Evolutionary conservation across 2,113 vertebrate genomes (phyloP), one percentile per base, ranked within the genome.

Genomic region (Spea multiplicata): DNA sequence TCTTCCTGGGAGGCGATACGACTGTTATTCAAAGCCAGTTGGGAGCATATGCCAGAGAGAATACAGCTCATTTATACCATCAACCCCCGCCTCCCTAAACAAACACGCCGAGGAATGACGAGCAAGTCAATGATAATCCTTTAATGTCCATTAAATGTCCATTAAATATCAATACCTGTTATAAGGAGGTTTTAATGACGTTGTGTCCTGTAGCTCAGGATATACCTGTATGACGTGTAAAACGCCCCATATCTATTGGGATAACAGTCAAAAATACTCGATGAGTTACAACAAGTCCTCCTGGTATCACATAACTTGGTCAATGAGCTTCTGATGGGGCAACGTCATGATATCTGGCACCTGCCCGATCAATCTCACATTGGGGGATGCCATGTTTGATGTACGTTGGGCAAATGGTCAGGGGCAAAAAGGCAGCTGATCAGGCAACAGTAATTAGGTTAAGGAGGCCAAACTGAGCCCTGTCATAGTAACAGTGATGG

Each of bases 11-110:
- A 78, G n/a, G 68, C 57, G 59, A 65, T 52, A 65, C 46, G 13
- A 44, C 76, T 66, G 12, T 47, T 46, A 71, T 66, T 53, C 76
- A 71, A 52, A 50, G 68, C 57, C 76, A 65, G 76, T 50, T 45
- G 57, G 30, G 50, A 71, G 65, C 76, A 71, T 78, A 78, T 72
- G 69, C 76, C 69, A 12, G 64, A 46, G 12, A 17, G 50, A 47
- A 9, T n/a, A 46, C 44, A 17, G 65, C 52, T n/a, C 65, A 55
- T 45, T 16, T 53, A 17, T 50, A 17, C 30, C 14, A 66, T 44
- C 47, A 45, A 6, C 17, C 47, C 55, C 74, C 48, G 50, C 74
- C 74, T 75, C 52, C 74, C 64, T 66, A 66, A 45, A 66, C 64
- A n/a, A 75, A 55, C 64, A 75, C 46, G 50, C 8, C 50, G 49